These are phyloP conservation scores for Papilio polytes DNA, from an alignment of 1,140 invertebrate genomes.

Conservation along the genomic window DNA sequence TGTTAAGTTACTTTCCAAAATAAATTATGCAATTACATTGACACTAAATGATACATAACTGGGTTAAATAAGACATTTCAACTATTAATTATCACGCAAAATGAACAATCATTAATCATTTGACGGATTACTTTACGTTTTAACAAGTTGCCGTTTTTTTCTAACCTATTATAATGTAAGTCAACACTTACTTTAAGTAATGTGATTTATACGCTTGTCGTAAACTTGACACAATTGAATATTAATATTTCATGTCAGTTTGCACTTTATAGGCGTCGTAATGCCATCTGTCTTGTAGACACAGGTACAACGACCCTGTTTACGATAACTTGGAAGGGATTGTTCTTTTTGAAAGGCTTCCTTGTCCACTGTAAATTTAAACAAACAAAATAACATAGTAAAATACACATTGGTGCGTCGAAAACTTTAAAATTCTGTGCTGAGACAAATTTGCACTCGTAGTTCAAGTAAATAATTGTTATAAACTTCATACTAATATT, in stretches of 20 bases:
- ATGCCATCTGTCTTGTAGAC: constrained; percentile 45
- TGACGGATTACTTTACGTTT: background rate
- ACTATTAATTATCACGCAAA: background rate
- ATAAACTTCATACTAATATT: background rate
- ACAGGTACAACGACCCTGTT: constrained; percentile 25
- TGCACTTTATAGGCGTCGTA: constrained; percentile 55
- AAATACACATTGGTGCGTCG: background rate
- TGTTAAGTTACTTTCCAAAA: constrained; percentile 24
- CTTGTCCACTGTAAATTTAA: constrained; percentile 26
- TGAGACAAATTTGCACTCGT: background rate
- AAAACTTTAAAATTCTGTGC: background rate
- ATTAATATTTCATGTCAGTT: constrained; percentile 40
- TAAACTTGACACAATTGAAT: constrained; percentile 24
- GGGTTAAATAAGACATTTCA: background rate
- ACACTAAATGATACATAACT: constrained; percentile 1
- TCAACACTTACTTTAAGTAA: background rate
- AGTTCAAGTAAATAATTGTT: background rate
- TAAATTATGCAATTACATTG: background rate
- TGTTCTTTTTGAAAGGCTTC: constrained; percentile 59
- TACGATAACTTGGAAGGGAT: constrained; percentile 53
- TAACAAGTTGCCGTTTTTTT: background rate
- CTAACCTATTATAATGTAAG: constrained; percentile 8
- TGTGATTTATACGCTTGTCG: constrained; percentile 22
- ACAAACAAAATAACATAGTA: background rate
- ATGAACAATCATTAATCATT: background rate